Conservation (phyloP, 2,888 invertebrate species). For the Yponomeuta plumbellus region DNA sequence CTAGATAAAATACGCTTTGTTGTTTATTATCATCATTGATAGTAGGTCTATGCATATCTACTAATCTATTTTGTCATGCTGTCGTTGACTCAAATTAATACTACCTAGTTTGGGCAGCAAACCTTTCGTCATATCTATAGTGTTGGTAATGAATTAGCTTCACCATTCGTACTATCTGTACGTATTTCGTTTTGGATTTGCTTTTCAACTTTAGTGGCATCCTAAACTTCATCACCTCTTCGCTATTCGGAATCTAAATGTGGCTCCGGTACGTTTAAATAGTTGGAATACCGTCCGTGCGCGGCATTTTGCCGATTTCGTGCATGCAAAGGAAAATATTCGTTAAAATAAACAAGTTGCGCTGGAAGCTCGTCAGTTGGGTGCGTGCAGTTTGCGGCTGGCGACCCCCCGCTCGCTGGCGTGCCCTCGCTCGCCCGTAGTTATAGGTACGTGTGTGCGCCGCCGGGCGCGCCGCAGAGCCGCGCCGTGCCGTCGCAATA, state of each 20-base stretch:
- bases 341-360: conserved; percentile 14
- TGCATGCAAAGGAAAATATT: conserved; percentile 3
- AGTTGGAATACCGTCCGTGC: background rate
- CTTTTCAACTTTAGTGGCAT: background rate
- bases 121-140: conserved; percentile 11
- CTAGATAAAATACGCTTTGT: conserved; percentile 9
- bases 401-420: conserved; percentile 57
- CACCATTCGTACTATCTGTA: background rate
- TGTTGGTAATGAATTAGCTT: conserved; percentile 9
- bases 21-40: conserved; percentile 28
- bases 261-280: background rate
- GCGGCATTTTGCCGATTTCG: conserved; percentile 5
- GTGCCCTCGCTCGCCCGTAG: conserved; percentile 62
- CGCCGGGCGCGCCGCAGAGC: conserved; percentile 44
- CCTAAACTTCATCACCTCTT: background rate
- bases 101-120: background rate
- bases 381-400: conserved; percentile 58
- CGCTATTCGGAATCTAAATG: background rate
- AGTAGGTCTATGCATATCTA: conserved; percentile 14
- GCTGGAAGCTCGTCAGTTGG: conserved; percentile 32
- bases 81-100: background rate
- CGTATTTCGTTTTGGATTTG: background rate
- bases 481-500: conserved; percentile 68
- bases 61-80: background rate
- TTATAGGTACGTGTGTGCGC: conserved; percentile 48